phyloP scores from a whole-genome alignment of 2,113 vertebrate genomes.

The Mustelus asterias region DNA sequence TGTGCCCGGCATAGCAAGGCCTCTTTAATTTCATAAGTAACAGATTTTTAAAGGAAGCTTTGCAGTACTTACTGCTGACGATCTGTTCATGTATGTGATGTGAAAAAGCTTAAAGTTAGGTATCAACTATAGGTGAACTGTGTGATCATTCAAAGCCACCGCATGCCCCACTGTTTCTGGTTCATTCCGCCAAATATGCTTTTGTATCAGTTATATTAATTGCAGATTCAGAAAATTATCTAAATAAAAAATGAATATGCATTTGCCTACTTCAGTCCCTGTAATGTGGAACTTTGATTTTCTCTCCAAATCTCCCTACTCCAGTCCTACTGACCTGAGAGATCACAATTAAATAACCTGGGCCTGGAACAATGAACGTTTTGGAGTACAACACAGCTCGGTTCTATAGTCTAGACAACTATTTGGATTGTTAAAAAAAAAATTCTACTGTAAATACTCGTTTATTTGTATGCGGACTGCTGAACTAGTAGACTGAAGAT shows the following conservation, averaged over 20 bases:
- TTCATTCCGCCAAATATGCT: neutral
- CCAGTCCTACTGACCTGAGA: neutral
- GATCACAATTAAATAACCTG: neutral
- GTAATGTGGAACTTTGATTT: neutral
- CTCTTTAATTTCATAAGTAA: neutral
- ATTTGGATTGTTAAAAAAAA: neutral
- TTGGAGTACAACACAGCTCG: neutral
- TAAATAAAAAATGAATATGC: neutral
- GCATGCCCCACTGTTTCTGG: neutral
- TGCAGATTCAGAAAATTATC: neutral
- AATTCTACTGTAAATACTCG: neutral
- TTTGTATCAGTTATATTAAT: neutral
- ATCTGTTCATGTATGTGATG: neutral
- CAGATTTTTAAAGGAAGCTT: neutral
- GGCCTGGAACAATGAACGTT: neutral
- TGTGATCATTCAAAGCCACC: neutral
- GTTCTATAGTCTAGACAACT: neutral
- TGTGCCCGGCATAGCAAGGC: neutral
- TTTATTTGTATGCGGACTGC: neutral
- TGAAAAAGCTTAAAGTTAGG: neutral
- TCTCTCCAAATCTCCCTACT: neutral
- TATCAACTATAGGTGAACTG: neutral
- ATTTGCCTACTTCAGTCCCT: neutral
- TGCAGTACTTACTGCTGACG: neutral
- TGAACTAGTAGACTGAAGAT: neutral